A percentile compares a stretch with the other conserved stretches of the same genome.
Evolutionary conservation across 2,113 vertebrate species (phyloP).

Genomic region (Emydocephalus ijimae): DNA sequence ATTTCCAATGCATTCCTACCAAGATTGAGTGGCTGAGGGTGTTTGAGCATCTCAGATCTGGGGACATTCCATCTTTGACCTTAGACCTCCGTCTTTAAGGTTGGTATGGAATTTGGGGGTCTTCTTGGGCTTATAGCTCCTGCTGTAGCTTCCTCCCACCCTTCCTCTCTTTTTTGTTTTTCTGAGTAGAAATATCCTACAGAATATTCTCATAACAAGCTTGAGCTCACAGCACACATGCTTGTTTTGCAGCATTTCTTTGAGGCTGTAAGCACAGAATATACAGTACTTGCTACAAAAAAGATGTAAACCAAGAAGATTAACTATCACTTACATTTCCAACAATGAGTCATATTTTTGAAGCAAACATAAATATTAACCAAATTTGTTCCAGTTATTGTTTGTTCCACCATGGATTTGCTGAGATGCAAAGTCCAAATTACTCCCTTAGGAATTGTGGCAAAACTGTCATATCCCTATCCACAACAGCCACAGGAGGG

Average conservation of each 20-base stretch:
- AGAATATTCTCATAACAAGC: not conserved
- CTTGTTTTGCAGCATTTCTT: not conserved
- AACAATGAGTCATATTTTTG: not conserved
- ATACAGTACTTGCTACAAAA: not conserved
- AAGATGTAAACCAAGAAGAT: not conserved
- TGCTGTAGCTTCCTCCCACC: not conserved
- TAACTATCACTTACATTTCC: not conserved
- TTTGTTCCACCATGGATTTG: not conserved
- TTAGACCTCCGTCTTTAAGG: not conserved
- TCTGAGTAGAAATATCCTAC: not conserved
- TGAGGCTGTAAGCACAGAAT: not conserved
- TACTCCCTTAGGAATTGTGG: not conserved
- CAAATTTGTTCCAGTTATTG: not conserved
- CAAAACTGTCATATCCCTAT: not conserved
- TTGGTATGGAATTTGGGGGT: not conserved
- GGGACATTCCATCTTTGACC: not conserved
- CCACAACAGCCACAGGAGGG: not conserved
- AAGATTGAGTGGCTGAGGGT: not conserved
- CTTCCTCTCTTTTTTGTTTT: not conserved
- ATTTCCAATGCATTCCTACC: not conserved
- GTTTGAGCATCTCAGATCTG: not conserved
- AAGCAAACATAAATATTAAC: not conserved
- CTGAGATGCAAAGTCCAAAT: not conserved
- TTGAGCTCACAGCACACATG: not conserved
- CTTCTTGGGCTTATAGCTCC: not conserved